These are phyloP conservation scores for Kuschelorhynchus macadamiae DNA, from an alignment of 2,888 invertebrate species.

Conservation along the genomic window DNA sequence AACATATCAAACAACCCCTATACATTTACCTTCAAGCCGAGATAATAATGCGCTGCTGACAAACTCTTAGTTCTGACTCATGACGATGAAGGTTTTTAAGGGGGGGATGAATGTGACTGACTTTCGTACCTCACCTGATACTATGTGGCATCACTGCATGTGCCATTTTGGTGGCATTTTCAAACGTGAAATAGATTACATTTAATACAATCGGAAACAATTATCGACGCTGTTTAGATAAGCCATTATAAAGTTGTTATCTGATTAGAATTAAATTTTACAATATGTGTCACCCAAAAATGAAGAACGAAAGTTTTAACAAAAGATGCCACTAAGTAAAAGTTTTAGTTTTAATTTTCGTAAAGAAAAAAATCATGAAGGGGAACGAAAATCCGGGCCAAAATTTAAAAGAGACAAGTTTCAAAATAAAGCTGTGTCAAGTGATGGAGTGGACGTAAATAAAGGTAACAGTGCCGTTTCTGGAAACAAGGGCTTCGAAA, in stretches of 20 bases:
- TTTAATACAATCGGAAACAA: slow-evolving; percentile 8
- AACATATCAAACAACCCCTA: no score
- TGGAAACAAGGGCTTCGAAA: not conserved
- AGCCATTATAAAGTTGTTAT: slow-evolving; percentile 10
- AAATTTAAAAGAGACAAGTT: slow-evolving; percentile 8
- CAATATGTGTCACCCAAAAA: slow-evolving; percentile 17
- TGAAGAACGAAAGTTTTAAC: not conserved
- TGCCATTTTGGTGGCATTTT: slow-evolving; percentile 33
- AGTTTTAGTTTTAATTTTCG: slow-evolving; percentile 36
- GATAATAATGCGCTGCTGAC: no score
- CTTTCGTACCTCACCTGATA: slow-evolving; percentile 14
- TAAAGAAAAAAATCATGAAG: slow-evolving; percentile 5
- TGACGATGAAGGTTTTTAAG: no score
- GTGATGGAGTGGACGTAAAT: slow-evolving; percentile 6
- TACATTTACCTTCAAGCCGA: no score
- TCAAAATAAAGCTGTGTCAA: not conserved
- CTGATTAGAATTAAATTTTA: slow-evolving; percentile 9
- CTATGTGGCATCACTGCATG: slow-evolving; percentile 19
- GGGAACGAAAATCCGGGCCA: not conserved
- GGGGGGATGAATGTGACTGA: no score
- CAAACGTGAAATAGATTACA: slow-evolving; percentile 6
- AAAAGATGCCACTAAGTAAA: slow-evolving; percentile 33
- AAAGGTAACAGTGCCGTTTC: slow-evolving; percentile 7
- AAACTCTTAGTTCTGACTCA: no score
- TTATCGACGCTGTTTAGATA: slow-evolving; percentile 18